Evolutionary conservation across 2,797 vertebrate genomes (phyloP), one percentile per base, ranked within the genome.

Genomic region (Odontamblyopus rebecca): DNA sequence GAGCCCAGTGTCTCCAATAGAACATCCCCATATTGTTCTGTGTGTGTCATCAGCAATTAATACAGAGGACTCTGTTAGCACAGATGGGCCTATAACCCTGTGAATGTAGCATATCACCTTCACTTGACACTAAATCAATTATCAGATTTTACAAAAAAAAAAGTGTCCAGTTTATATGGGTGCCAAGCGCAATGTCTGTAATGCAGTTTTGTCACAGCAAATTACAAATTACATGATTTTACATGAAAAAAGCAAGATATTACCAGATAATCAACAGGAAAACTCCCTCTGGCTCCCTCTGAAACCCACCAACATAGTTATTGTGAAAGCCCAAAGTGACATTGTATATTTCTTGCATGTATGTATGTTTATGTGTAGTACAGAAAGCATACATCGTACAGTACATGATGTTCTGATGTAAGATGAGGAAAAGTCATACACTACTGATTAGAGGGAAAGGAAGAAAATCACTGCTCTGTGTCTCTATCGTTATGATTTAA

Each of bases 1-100:
- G 61, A 70, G 75, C 73, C 87, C 77, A 83, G 74, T 61, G 85
- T 84, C 80, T 11, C 19, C 18, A 29, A 2, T 5, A 68, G 71
- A 79, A 85, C 67, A 85, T 70, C 54, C 68, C 66, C n/a, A 56
- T 23, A 60, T 54, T 72, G 26, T 65, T 53, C 44, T 44, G 11
- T 53, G 51, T 80, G 67, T 84, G 73, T 78, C 79, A 77, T 75
- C 61, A 71, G 74, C 72, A 68, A 72, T 72, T 80, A 72, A 75
- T 74, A 76, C 19, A 60, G 9, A 26, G 9, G 6, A 5, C 53
- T 54, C 9, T 57, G 44, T 48, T 48, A 48, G 44, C 13, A 48
- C 53, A 54, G 19, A 23, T 3, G n/a, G 53, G 53, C 44, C 44
- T 16, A 5, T 48, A 5, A 48, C 44, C 12, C 12, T 48, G 44